These are phyloP conservation scores for Nycticorax nycticorax DNA, from an alignment of 2,113 vertebrate species.

Conservation along the genomic window DNA sequence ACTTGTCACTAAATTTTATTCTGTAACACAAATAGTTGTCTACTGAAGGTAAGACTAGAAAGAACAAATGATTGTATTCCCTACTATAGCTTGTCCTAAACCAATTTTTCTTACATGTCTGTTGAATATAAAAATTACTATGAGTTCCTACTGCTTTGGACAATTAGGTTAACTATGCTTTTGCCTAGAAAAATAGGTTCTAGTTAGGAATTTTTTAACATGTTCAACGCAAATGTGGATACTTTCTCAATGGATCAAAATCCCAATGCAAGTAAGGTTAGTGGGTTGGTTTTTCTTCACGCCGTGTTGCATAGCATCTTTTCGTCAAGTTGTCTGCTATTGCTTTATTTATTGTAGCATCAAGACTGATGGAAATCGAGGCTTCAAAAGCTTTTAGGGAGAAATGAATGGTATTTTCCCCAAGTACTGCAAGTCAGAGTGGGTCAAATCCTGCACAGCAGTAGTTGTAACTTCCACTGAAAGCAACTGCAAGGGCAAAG, in stretches of 20 bases:
- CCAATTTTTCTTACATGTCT: not conserved
- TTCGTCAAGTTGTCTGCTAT: accelerated
- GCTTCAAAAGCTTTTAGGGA: not conserved
- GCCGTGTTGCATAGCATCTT: not conserved
- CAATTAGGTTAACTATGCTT: not conserved
- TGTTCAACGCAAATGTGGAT: not conserved
- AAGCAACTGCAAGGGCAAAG: not conserved
- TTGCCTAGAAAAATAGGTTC: not conserved
- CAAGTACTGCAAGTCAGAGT: not conserved
- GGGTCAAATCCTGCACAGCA: not conserved
- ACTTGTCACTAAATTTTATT: not conserved
- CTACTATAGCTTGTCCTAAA: not conserved
- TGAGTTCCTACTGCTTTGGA: not conserved
- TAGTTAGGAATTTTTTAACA: not conserved
- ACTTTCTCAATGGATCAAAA: not conserved
- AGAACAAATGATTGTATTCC: not conserved
- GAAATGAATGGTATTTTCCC: not conserved
- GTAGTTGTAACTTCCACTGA: not conserved
- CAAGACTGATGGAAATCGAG: not conserved
- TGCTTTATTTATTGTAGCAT: not conserved
- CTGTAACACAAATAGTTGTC: not conserved
- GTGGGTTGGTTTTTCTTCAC: not conserved
- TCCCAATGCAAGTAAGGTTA: not conserved
- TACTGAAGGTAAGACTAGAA: not conserved
- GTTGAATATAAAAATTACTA: not conserved